Conservation (phyloP, 2,113 vertebrate genomes). For the Mungos mungo region DNA sequence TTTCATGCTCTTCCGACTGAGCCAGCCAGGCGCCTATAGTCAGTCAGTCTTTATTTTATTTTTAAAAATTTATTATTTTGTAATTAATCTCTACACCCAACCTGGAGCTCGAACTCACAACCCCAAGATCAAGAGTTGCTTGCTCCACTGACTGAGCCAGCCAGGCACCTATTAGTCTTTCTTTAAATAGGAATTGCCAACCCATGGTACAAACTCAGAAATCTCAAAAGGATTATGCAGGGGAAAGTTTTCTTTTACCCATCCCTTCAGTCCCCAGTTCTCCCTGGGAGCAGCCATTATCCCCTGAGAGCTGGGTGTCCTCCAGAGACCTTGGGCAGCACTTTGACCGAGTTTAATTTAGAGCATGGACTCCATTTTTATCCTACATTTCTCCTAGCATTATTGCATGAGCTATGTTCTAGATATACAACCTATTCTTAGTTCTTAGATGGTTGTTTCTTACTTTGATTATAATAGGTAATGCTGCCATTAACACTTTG, state of each 20-base stretch:
- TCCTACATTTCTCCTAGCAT: background rate
- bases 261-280: background rate
- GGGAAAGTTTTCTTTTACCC: background rate
- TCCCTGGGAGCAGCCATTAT: background rate
- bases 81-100: background rate
- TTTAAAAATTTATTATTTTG: background rate
- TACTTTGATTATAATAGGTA: background rate
- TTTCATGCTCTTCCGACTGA: background rate
- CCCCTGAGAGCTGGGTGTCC: background rate
- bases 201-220: background rate
- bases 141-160: background rate
- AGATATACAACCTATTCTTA: background rate
- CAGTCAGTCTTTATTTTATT: too few species aligned
- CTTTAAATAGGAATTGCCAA: background rate
- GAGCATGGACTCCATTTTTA: background rate
- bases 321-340: background rate
- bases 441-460: background rate
- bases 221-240: background rate
- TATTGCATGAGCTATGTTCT: background rate
- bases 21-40: background rate
- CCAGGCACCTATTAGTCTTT: background rate
- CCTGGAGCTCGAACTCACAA: background rate
- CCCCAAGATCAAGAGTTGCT: background rate
- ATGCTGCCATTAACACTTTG: background rate
- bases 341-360: background rate